A percentile compares a stretch with the other conserved stretches of the same genome.
Conservation (phyloP, 2,797 vertebrate genomes). For the Epinephelus malabaricus region DNA sequence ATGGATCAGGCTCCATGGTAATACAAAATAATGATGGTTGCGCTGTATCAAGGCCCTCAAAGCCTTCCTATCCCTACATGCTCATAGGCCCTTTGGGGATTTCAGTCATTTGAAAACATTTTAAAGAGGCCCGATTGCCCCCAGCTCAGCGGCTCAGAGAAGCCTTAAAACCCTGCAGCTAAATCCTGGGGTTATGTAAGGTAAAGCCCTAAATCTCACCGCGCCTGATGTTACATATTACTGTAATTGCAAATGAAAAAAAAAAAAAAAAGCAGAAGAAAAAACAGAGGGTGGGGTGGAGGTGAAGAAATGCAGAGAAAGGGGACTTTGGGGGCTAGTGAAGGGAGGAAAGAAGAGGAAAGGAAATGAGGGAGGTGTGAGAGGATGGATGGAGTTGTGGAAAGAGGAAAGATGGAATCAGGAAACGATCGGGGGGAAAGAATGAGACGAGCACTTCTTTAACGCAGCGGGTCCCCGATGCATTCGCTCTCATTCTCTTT, state of each 20-base stretch:
- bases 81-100: slow-evolving; percentile 80
- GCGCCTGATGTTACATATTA: slow-evolving; percentile 89
- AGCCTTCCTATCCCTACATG: slow-evolving; percentile 69
- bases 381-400: slow-evolving; percentile 68
- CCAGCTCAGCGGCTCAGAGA: slow-evolving; percentile 83
- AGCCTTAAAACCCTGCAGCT: slow-evolving; percentile 84
- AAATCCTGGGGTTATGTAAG: slow-evolving; percentile 89
- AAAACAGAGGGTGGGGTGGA: slow-evolving; percentile 57
- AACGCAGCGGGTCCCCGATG: slow-evolving; percentile 58
- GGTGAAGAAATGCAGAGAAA: slow-evolving; percentile 63
- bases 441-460: slow-evolving; percentile 51
- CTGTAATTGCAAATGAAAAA: slow-evolving; percentile 86
- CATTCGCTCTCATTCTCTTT: slow-evolving; percentile 7
- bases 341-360: slow-evolving; percentile 50
- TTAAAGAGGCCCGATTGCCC: slow-evolving; percentile 84
- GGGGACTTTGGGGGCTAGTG: slow-evolving; percentile 43
- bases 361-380: slow-evolving; percentile 75
- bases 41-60: slow-evolving; percentile 68
- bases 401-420: slow-evolving; percentile 52
- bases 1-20: slow-evolving; percentile 68
- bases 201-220: slow-evolving; percentile 87
- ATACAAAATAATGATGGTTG: slow-evolving; percentile 73
- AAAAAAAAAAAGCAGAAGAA: slow-evolving; percentile 19
- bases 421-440: slow-evolving; percentile 47
- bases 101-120: slow-evolving; percentile 84